phyloP scores from a whole-genome alignment of 2,888 invertebrate species.

The Punctoribates punctum region DNA sequence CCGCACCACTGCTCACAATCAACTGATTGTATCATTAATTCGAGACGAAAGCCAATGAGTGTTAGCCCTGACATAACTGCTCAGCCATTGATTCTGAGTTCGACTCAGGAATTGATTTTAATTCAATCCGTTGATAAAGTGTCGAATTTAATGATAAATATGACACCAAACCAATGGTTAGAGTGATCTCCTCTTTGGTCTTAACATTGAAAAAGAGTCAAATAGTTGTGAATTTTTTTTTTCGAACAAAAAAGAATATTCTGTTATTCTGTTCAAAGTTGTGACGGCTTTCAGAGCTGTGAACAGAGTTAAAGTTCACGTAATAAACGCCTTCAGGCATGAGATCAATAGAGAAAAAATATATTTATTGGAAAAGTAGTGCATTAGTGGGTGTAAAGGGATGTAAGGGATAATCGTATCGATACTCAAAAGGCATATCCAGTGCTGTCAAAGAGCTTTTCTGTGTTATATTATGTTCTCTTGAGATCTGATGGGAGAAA shows the following conservation, averaged over 20 bases:
- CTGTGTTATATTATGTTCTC: not conserved
- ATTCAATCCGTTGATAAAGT: not conserved
- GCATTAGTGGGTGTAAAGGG: not conserved
- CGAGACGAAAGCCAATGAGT: not conserved
- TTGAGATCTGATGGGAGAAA: not conserved
- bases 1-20: no score
- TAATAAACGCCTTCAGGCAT: no score
- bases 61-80: not conserved
- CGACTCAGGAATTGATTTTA: not conserved
- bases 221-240: no score
- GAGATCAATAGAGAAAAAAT: no score
- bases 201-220: no score
- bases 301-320: no score
- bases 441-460: not conserved
- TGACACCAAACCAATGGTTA: not conserved
- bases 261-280: no score
- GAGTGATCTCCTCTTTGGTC: not conserved
- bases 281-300: no score
- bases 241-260: no score
- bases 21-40: conserved; percentile 6
- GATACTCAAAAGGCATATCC: not conserved
- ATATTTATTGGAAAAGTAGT: no score
- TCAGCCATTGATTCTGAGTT: not conserved
- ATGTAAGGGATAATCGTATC: not conserved
- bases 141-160: not conserved